These are phyloP conservation scores for Cryptotis parvus DNA, from an alignment of 2,113 vertebrate species.

Conservation along the genomic window DNA sequence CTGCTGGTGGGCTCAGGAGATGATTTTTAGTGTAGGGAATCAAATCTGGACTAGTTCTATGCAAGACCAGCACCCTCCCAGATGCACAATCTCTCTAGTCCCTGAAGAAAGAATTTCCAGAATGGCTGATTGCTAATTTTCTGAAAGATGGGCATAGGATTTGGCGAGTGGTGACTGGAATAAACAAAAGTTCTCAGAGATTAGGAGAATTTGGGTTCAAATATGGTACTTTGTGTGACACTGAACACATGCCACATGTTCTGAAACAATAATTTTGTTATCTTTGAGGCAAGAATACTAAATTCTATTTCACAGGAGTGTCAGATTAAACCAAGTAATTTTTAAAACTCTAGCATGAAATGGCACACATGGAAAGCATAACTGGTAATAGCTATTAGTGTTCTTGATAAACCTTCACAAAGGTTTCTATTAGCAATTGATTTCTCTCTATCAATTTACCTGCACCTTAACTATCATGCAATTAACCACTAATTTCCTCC, in stretches of 20 bases:
- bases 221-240: constrained; percentile 8
- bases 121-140: not conserved
- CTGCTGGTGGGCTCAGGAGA: too few relatives aligned
- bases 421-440: constrained; percentile 29
- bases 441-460: constrained; percentile 23
- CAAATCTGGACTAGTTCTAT: too few relatives aligned
- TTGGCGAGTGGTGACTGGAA: not conserved
- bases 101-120: not conserved
- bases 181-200: constrained; percentile 37
- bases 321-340: constrained; percentile 34
- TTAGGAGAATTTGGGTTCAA: constrained; percentile 37
- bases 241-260: constrained; percentile 14
- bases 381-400: constrained; percentile 40
- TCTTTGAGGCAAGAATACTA: constrained; percentile 53
- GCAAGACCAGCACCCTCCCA: too few relatives aligned
- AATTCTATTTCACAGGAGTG: not conserved
- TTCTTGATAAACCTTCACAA: constrained; percentile 33
- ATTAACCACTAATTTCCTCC: not conserved
- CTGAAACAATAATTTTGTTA: constrained; percentile 31
- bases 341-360: not conserved
- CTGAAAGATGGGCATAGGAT: not conserved
- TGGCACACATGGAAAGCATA: not conserved
- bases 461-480: constrained; percentile 34
- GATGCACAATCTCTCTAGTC: too few relatives aligned
- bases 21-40: too few relatives aligned